phyloP scores from a whole-genome alignment of 2,113 vertebrate genomes.

The Ellobius talpinus region DNA sequence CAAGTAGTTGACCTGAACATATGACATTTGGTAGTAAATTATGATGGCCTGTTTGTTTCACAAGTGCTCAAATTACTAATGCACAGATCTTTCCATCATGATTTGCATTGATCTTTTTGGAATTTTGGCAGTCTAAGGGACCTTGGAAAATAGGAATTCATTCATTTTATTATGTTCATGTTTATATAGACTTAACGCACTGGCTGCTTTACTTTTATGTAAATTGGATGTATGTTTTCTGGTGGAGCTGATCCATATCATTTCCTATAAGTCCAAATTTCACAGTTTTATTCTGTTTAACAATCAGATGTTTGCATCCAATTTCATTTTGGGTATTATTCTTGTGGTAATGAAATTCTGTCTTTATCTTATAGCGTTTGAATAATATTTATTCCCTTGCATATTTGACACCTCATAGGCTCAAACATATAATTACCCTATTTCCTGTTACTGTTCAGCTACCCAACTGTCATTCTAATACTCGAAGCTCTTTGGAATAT shows the following conservation, averaged over 20 bases:
- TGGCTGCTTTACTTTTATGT: not conserved
- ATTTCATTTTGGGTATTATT: conserved; percentile 54
- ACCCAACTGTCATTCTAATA: not conserved
- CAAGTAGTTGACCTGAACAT: not conserved
- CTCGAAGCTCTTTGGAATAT: conserved; percentile 46
- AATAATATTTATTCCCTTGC: conserved; percentile 60
- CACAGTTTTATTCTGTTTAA: conserved; percentile 1
- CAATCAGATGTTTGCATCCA: conserved; percentile 6
- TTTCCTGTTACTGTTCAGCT: conserved; percentile 34
- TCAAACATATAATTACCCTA: conserved; percentile 57
- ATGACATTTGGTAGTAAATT: not conserved
- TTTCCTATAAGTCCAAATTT: conserved; percentile 24
- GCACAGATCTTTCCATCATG: not conserved
- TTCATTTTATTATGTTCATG: conserved; percentile 1
- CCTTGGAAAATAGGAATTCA: not conserved
- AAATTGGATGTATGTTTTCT: not conserved
- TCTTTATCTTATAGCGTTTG: conserved; percentile 60
- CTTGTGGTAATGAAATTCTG: conserved; percentile 36
- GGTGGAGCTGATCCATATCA: not conserved
- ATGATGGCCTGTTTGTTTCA: not conserved
- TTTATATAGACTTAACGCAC: not conserved
- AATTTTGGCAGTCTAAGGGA: not conserved
- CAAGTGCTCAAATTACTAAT: conserved; percentile 35
- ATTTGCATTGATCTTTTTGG: conserved; percentile 31
- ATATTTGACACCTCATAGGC: conserved; percentile 59